phyloP scores from a whole-genome alignment of 2,113 vertebrate species.

The Bos javanicus region DNA sequence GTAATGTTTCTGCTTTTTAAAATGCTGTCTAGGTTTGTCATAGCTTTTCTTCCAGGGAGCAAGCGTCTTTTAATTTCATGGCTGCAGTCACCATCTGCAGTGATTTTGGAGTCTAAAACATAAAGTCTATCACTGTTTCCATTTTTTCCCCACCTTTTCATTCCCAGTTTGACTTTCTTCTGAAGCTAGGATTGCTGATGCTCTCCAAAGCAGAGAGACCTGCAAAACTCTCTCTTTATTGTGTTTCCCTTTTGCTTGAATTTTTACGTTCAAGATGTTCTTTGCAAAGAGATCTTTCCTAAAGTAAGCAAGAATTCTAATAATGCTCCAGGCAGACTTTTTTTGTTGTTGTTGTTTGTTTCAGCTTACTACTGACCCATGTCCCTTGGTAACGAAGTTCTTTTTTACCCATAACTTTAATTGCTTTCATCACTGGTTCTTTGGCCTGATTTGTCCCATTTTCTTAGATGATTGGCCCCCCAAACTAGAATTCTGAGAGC shows the following conservation, averaged over 20 bases:
- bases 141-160: not conserved
- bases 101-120: not conserved
- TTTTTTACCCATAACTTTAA: slow-evolving; percentile 7
- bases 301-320: slow-evolving; percentile 29
- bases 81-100: not conserved
- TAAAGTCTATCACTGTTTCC: not conserved
- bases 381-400: not conserved
- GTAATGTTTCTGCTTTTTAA: not conserved
- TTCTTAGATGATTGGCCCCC: not conserved
- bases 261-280: slow-evolving; percentile 7
- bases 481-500: not conserved
- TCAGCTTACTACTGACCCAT: slow-evolving; percentile 31
- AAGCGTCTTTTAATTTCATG: not conserved
- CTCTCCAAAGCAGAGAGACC: not conserved
- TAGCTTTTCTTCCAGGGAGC: not conserved
- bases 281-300: slow-evolving; percentile 39
- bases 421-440: not conserved
- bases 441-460: not conserved
- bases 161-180: not conserved
- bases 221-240: not conserved
- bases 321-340: not conserved
- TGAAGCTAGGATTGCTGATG: not conserved
- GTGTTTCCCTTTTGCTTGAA: not conserved
- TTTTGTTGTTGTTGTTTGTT: not conserved
- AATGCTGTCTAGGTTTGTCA: not conserved